phyloP scores from a whole-genome alignment of 1,140 invertebrate species.

The Fopius arisanus region DNA sequence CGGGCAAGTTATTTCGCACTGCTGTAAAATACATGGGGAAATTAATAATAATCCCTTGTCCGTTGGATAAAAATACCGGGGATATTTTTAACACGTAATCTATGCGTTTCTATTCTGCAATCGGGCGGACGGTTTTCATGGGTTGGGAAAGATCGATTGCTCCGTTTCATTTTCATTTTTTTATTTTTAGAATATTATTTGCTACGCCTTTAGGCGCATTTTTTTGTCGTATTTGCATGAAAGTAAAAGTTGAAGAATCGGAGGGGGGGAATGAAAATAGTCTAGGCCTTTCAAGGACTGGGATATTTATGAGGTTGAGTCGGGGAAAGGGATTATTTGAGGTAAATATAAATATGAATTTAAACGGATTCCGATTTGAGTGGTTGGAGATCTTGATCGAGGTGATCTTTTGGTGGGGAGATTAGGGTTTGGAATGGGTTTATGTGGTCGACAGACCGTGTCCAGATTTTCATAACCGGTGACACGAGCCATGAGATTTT shows the following conservation, averaged over 20 bases:
- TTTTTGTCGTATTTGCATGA: not conserved
- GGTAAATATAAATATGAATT: not conserved
- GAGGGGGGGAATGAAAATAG: not conserved
- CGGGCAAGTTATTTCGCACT: not conserved
- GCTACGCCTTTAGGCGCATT: not conserved
- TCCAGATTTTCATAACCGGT: too few relatives aligned
- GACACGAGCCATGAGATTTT: too few relatives aligned
- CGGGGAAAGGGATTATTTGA: not conserved
- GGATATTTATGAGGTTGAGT: not conserved
- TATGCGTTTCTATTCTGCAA: not conserved
- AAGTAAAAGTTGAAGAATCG: not conserved
- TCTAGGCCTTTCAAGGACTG: not conserved
- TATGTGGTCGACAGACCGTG: too few relatives aligned
- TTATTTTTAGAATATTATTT: not conserved
- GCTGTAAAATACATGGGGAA: not conserved
- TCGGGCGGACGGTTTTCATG: not conserved
- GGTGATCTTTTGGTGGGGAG: not conserved
- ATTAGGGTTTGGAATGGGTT: too few relatives aligned
- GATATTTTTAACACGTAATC: not conserved
- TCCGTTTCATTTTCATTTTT: not conserved
- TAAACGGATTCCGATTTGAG: not conserved
- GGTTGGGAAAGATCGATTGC: not conserved
- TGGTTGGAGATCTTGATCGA: not conserved
- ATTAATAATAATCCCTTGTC: constrained; percentile 26
- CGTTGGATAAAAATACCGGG: not conserved